Percentiles rank a stretch among this genome's conserved stretches.
Evolutionary conservation across 2,797 vertebrate species (phyloP).

Genomic region (Delichon dasypus): DNA sequence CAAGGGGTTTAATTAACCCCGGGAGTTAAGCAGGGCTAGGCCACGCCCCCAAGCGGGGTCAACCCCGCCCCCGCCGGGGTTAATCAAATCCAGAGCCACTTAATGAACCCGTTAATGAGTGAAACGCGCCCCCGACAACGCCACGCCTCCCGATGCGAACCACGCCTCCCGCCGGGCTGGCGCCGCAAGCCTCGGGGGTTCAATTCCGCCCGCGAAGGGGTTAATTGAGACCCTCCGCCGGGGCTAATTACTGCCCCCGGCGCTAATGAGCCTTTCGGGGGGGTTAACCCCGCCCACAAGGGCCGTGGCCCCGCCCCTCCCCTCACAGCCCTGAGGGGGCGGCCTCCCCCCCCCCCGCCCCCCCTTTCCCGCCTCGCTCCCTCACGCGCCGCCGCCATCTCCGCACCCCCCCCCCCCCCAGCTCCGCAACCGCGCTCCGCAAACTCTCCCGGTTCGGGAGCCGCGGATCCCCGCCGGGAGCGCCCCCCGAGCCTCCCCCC

Average conservation of each 20-base stretch:
- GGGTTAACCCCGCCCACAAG: not conserved
- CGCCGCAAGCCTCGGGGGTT: no score
- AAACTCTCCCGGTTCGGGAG: no score
- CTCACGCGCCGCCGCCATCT: not conserved
- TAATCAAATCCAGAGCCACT: not conserved
- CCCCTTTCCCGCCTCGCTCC: not conserved
- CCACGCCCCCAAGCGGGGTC: not conserved
- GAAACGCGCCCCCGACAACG: no score
- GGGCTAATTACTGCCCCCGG: not conserved
- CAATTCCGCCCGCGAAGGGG: not conserved
- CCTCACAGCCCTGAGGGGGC: not conserved
- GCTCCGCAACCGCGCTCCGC: no score
- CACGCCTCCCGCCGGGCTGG: not conserved
- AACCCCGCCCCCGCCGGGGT: not conserved
- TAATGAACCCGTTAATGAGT: not conserved
- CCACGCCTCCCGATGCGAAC: not conserved
- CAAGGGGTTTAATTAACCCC: not conserved
- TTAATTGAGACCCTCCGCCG: not conserved
- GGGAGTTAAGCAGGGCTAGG: not conserved
- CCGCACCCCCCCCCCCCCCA: not conserved
- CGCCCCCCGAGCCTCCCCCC: no score
- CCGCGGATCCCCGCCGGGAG: no score
- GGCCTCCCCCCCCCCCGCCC: not conserved
- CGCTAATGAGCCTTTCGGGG: no score
- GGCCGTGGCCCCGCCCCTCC: not conserved